Evolutionary conservation across 2,888 invertebrate species (phyloP), one percentile per base, ranked within the genome.

Genomic region (Smittia aterrima): DNA sequence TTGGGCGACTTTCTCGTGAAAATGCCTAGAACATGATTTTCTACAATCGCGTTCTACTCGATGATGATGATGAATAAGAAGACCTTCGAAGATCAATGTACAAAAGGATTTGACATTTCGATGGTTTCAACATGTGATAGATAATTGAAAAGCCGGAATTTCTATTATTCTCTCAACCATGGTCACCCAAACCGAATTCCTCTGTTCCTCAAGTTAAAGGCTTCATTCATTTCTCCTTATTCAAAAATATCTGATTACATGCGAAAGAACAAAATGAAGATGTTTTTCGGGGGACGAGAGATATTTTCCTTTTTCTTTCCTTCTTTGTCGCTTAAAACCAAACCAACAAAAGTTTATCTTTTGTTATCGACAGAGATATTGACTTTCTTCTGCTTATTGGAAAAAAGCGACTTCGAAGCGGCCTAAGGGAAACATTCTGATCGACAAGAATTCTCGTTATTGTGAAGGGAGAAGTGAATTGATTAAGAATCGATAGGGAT

Each of bases 111-210:
- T 7, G 22, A 22, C 58, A 58, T 22, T 58, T 20, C 58, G 22
- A 58, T 58, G 58, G n/a, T 22, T 22, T 58, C 58, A 58, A 58
- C 22, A 58, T 58, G 18, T 13, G 54, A 24, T 7, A 11, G 54
- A 71, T 71, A 71, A 54, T 71, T 71, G 70, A 71, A 71, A 25
- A 20, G 9, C 24, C 54, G 25, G 53, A 54, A 54, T 27, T 71
- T 53, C 68, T 16, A 41, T 41, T 68, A 58, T 58, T 18, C 58
- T n/a, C n/a, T 47, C 47, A 32, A 9, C 47, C 58, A 58, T 58
- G 22, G 58, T 22, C 58, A 22, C 58, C n/a, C 7, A 47, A 22
- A 58, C 13, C 22, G 58, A 58, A 58, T 58, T 58, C 58, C 22
- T 58, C 58, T 20, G 7, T 58, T 4, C 24, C 24, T 53, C 25